phyloP scores from a whole-genome alignment of 2,888 invertebrate species.

The Malthinus flaveolus region DNA sequence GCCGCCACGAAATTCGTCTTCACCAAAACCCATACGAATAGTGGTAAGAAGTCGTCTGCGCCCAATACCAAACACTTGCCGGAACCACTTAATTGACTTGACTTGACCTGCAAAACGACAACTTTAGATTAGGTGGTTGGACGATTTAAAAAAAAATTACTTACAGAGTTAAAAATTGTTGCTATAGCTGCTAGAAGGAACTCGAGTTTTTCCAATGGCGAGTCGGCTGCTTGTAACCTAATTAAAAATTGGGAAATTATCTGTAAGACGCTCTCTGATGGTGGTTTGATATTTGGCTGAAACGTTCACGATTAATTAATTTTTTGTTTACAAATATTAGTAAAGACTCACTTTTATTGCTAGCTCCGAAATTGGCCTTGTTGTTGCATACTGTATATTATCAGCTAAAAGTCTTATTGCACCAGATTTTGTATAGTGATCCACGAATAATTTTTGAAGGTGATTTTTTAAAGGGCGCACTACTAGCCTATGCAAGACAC shows the following conservation, averaged over 20 bases:
- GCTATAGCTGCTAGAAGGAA: slow-evolving; percentile 87
- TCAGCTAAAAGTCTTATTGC: slow-evolving; percentile 75
- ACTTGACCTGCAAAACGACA: slow-evolving; percentile 62
- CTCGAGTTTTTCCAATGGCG: slow-evolving; percentile 91
- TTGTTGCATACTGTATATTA: slow-evolving; percentile 70
- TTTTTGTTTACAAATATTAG: not conserved
- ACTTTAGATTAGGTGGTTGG: too few species aligned
- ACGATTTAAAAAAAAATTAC: slow-evolving; percentile 38
- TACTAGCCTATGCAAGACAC: slow-evolving; percentile 90
- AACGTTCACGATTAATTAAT: slow-evolving; percentile 23
- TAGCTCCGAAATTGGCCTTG: slow-evolving; percentile 68
- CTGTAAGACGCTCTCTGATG: slow-evolving; percentile 73
- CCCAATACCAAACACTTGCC: slow-evolving; percentile 64
- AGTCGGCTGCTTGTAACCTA: slow-evolving; percentile 87
- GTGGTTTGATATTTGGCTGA: slow-evolving; percentile 74
- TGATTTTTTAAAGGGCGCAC: slow-evolving; percentile 83
- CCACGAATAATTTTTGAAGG: slow-evolving; percentile 82
- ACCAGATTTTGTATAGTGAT: slow-evolving; percentile 78
- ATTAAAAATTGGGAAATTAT: slow-evolving; percentile 78
- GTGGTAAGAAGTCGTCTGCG: slow-evolving; percentile 88
- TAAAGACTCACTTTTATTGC: slow-evolving; percentile 64
- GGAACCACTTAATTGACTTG: slow-evolving; percentile 59
- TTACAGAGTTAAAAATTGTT: slow-evolving; percentile 80
- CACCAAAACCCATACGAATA: slow-evolving; percentile 90
- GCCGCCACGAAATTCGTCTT: slow-evolving; percentile 88